Percentiles rank a stretch among this genome's conserved stretches.
Conservation (phyloP, 2,113 vertebrate species). For the Boulengeromyrus knoepffleri region DNA sequence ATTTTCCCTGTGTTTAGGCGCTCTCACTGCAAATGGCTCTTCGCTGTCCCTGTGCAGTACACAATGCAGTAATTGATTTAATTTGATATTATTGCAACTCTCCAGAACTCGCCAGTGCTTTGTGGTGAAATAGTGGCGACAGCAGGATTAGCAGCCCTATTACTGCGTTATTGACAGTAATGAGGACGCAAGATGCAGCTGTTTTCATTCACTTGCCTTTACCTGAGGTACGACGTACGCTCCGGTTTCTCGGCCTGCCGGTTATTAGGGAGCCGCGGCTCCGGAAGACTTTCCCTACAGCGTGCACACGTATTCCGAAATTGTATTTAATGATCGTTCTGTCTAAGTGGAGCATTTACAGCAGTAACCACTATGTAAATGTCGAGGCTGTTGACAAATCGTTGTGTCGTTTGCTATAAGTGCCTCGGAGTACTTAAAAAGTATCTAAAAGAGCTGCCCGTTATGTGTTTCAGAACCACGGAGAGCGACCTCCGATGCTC, state of each 20-base stretch:
- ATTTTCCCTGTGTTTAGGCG: background rate
- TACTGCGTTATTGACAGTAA: background rate
- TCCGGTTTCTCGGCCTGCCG: background rate
- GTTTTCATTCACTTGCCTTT: background rate
- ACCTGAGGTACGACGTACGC: background rate
- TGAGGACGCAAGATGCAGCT: background rate
- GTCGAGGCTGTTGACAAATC: background rate
- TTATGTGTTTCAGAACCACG: conserved; percentile 17
- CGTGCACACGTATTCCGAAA: background rate
- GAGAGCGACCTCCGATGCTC: background rate
- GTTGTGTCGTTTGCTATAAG: background rate
- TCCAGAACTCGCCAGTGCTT: background rate
- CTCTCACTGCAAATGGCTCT: background rate
- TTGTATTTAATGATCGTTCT: background rate
- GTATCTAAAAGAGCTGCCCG: background rate
- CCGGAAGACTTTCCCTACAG: background rate
- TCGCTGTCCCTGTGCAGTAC: background rate
- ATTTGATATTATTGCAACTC: background rate
- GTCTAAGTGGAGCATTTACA: background rate
- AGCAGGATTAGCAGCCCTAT: background rate
- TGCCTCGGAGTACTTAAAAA: background rate
- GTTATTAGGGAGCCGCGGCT: background rate
- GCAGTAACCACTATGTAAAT: background rate
- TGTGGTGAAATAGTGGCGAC: background rate
- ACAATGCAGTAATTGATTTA: background rate